Evolutionary conservation across 2,113 vertebrate genomes (phyloP), one percentile per base, ranked within the genome.

Genomic region (Pterocles gutturalis): DNA sequence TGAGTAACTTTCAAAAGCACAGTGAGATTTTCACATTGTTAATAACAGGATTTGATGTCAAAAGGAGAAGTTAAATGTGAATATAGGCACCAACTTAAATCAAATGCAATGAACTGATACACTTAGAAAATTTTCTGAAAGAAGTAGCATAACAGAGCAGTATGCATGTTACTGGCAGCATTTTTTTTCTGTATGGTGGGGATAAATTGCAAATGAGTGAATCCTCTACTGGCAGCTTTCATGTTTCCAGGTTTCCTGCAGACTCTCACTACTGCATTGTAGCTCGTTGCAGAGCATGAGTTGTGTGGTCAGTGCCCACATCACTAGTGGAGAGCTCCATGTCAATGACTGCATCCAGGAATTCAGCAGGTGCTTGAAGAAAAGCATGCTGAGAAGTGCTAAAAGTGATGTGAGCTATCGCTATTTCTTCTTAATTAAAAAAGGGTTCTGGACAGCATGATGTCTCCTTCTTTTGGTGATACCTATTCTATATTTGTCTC

Each of bases 301-400:
- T 65, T 54, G 79, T 60, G 20, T 64, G 62, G 1, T 24, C 73
- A 66, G 4, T 80, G 82, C 66, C 71, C 55, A 3, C 58, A 45
- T 66, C 36, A 2, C 43, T 46, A 5, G 0, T 46, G 29, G 7
- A 33, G 14, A 8, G 7, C 36, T 53, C 2, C 15, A 0, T 18
- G 57, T 28, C 51, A 29, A 34, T 48, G 75, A 5, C 60, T 33
- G 7, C 5, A 2, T 31, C 49, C 61, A 65, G 65, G 53, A 48
- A 28, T n/a, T 79, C 48, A 79, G 51, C 60, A 87, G 28, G 36
- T 57, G 38, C 62, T 83, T 38, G 33, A 69, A 53, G 54, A 31
- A 64, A 72, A 65, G 33, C 22, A 18, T 29, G n/a, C 28, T 58
- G 76, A 34, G 51, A 89, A 57, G 34, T 43, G 46, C 46, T 51